Evolutionary conservation across 1,140 invertebrate species (phyloP).

Genomic region (Drosophila parabipectinata): DNA sequence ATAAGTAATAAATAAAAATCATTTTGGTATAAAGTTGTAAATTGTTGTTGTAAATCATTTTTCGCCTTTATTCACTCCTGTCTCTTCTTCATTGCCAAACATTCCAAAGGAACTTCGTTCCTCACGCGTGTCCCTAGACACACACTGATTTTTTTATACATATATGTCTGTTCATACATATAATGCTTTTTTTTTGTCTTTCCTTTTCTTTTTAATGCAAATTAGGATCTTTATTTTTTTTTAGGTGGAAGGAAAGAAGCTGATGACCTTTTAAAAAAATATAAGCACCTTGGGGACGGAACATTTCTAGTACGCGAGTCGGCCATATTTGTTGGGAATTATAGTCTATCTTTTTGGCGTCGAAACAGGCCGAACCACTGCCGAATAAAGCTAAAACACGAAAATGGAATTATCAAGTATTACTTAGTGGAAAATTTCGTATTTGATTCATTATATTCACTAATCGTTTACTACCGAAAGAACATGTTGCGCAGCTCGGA

Average conservation of each 20-base stretch:
- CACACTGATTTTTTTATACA: slow-evolving; percentile 81
- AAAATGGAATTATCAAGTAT: slow-evolving; percentile 92
- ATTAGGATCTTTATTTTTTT: too few species aligned
- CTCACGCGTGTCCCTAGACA: too few species aligned
- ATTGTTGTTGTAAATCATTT: too few species aligned
- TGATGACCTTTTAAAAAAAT: slow-evolving; percentile 76
- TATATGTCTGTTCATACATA: too few species aligned
- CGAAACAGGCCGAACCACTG: slow-evolving; percentile 96
- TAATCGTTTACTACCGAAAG: slow-evolving; percentile 95
- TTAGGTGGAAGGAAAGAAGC: too few species aligned
- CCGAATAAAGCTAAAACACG: slow-evolving; percentile 94
- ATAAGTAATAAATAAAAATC: too few species aligned
- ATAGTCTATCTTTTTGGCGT: slow-evolving; percentile 97
- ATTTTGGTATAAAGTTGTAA: too few species aligned
- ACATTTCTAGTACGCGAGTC: slow-evolving; percentile 98
- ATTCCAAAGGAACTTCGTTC: too few species aligned
- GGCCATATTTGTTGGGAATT: slow-evolving; percentile 96
- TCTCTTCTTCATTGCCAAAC: too few species aligned
- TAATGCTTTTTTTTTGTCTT: too few species aligned
- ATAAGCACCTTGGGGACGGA: slow-evolving; percentile 95
- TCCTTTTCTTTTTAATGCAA: too few species aligned
- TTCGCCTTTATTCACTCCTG: too few species aligned
- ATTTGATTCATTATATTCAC: slow-evolving; percentile 96
- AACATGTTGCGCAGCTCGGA: slow-evolving; percentile 94
- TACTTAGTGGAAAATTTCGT: slow-evolving; percentile 94